Evolutionary conservation across 2,113 vertebrate genomes (phyloP).

Genomic region (Myodes glareolus): DNA sequence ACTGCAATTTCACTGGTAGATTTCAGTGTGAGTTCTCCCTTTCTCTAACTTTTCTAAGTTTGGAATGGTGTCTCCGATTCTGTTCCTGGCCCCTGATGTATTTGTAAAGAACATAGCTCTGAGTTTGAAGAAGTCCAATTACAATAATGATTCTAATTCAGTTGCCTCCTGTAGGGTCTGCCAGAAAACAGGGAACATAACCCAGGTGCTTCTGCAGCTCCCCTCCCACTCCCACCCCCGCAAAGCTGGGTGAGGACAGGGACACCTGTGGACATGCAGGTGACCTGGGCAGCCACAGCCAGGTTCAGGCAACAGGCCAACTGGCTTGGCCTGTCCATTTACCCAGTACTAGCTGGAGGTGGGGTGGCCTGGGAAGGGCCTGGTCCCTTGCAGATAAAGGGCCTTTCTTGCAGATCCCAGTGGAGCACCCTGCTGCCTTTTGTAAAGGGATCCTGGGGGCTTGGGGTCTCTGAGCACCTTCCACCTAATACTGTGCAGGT

Average conservation of each 20-base stretch:
- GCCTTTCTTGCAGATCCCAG: slow-evolving; percentile 86
- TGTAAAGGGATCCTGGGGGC: slow-evolving; percentile 87
- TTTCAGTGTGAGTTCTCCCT: not conserved
- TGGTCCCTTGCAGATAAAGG: slow-evolving; percentile 88
- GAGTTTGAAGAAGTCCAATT: slow-evolving; percentile 70
- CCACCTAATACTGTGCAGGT: slow-evolving; percentile 91
- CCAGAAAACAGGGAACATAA: slow-evolving; percentile 12
- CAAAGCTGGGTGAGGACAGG: not conserved
- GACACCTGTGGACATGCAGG: not conserved
- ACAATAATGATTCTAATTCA: slow-evolving; percentile 64
- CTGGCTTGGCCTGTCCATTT: accelerated
- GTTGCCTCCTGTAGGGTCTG: not conserved
- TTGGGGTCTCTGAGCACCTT: slow-evolving; percentile 82
- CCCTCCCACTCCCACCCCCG: no score
- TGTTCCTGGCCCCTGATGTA: slow-evolving; percentile 27
- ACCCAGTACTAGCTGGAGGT: not conserved
- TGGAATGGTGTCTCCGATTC: slow-evolving; percentile 37
- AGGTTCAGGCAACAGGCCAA: not conserved
- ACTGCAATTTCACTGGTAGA: not conserved
- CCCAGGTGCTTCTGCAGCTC: not conserved
- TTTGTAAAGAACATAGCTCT: slow-evolving; percentile 72
- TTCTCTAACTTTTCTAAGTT: slow-evolving; percentile 45
- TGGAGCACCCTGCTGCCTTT: slow-evolving; percentile 88
- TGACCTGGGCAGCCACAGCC: not conserved
- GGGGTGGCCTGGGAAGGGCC: slow-evolving; percentile 83